Percentiles rank a stretch among this genome's conserved stretches.
Conservation (phyloP, 2,113 vertebrate genomes). For the Ciconia maguari region DNA sequence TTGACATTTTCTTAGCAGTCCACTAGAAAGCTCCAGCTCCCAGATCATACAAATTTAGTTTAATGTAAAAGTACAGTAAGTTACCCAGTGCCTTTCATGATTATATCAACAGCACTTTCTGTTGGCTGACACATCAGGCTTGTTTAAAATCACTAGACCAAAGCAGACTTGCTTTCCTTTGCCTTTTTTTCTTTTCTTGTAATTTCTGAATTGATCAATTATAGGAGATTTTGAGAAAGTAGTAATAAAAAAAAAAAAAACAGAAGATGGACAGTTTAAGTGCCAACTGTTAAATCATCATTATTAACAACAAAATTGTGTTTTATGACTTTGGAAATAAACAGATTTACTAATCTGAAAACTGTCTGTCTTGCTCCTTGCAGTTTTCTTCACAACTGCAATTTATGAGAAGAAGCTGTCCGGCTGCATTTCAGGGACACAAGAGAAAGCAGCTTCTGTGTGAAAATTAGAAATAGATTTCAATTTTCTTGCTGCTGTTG, state of each 20-base stretch:
- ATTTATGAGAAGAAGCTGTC: slow-evolving; percentile 35
- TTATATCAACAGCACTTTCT: slow-evolving; percentile 49
- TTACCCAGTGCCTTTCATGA: slow-evolving; percentile 1
- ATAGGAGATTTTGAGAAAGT: slow-evolving; percentile 35
- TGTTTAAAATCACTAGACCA: slow-evolving; percentile 51
- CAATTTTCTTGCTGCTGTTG: slow-evolving; percentile 47
- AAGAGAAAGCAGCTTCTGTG: slow-evolving; percentile 14
- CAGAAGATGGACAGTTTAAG: neutral
- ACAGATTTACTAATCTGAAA: slow-evolving; percentile 34
- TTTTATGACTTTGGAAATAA: slow-evolving; percentile 29
- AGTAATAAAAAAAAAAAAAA: neutral
- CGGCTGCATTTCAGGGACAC: neutral
- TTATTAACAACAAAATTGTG: neutral
- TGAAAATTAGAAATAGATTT: slow-evolving; percentile 54
- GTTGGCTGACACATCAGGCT: slow-evolving; percentile 38
- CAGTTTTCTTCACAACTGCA: neutral
- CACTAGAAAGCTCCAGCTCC: slow-evolving; percentile 2
- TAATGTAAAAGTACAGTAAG: slow-evolving; percentile 2
- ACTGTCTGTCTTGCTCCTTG: slow-evolving; percentile 3
- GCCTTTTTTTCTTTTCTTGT: neutral
- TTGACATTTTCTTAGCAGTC: slow-evolving; percentile 35
- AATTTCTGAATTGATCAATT: slow-evolving; percentile 63
- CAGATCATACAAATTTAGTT: slow-evolving; percentile 1
- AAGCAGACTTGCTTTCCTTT: slow-evolving; percentile 23
- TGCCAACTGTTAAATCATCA: slow-evolving; percentile 29